A percentile compares a stretch with the other conserved stretches of the same genome.
phyloP scores from a whole-genome alignment of 2,888 invertebrate species.

The Conus canariensis region DNA sequence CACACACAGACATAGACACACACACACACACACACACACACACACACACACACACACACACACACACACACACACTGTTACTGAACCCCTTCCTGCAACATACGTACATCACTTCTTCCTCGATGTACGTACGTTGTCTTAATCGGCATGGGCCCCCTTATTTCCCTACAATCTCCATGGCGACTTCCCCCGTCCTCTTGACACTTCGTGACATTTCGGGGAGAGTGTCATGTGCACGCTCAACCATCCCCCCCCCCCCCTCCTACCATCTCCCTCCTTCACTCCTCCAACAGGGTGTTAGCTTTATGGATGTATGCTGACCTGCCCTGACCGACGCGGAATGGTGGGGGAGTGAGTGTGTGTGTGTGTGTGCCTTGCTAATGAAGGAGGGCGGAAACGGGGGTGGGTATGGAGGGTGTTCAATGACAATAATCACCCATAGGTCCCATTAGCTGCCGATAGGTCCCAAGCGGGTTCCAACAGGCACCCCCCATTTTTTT shows the following conservation, averaged over 20 bases:
- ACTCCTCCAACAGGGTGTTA: background rate
- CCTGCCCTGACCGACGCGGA: background rate
- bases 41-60: too few relatives aligned
- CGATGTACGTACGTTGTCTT: too few relatives aligned
- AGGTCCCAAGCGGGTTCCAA: background rate
- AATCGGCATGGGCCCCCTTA: too few relatives aligned
- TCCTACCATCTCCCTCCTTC: background rate
- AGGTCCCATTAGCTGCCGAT: constrained; percentile 8
- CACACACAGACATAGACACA: too few relatives aligned
- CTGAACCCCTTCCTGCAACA: too few relatives aligned
- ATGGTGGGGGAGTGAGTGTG: background rate
- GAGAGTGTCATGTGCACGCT: too few relatives aligned
- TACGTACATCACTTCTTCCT: too few relatives aligned
- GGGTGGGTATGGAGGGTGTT: background rate
- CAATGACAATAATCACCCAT: background rate
- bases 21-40: too few relatives aligned
- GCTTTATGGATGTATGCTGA: constrained; percentile 25
- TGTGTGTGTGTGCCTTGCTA: constrained; percentile 20
- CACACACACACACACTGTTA: too few relatives aligned
- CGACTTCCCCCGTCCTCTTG: too few relatives aligned
- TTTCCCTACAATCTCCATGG: too few relatives aligned
- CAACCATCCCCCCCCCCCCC: background rate
- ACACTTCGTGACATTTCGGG: too few relatives aligned
- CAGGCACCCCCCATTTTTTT: background rate
- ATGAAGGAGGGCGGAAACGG: constrained; percentile 13